These are phyloP conservation scores for Rotaria sp. DNA, from an alignment of 2,888 invertebrate species.

Conservation along the genomic window DNA sequence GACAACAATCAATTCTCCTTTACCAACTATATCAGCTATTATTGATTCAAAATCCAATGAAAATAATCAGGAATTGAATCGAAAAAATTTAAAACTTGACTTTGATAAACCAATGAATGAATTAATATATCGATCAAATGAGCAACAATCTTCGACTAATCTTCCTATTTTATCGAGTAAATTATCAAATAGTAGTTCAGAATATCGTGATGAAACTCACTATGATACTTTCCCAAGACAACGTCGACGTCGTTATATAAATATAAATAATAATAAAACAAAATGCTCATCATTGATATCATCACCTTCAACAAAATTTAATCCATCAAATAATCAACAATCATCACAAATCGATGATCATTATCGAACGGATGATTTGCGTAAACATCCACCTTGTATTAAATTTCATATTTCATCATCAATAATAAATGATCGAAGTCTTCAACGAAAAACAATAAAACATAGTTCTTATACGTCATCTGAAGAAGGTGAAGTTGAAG, in stretches of 20 bases:
- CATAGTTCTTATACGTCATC: background rate
- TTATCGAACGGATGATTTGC: no score
- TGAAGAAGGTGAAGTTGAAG: conserved; percentile 22
- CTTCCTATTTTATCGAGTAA: background rate
- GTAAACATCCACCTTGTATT: background rate
- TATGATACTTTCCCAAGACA: background rate
- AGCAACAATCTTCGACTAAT: background rate
- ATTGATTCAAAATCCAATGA: background rate
- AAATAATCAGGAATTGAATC: background rate
- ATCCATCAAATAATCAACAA: background rate
- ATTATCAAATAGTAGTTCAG: background rate
- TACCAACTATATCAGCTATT: background rate
- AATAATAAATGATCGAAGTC: background rate
- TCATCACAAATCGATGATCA: no score
- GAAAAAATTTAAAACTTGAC: background rate
- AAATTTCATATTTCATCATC: background rate
- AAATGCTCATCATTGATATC: background rate
- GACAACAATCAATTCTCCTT: background rate
- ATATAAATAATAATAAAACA: background rate
- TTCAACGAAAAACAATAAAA: background rate
- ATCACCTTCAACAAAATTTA: background rate
- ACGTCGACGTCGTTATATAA: background rate
- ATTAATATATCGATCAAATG: background rate
- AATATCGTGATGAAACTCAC: background rate
- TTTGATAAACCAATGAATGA: background rate